These are phyloP conservation scores for Cacoxenus indagator DNA, from an alignment of 2,888 invertebrate species.

Conservation along the genomic window DNA sequence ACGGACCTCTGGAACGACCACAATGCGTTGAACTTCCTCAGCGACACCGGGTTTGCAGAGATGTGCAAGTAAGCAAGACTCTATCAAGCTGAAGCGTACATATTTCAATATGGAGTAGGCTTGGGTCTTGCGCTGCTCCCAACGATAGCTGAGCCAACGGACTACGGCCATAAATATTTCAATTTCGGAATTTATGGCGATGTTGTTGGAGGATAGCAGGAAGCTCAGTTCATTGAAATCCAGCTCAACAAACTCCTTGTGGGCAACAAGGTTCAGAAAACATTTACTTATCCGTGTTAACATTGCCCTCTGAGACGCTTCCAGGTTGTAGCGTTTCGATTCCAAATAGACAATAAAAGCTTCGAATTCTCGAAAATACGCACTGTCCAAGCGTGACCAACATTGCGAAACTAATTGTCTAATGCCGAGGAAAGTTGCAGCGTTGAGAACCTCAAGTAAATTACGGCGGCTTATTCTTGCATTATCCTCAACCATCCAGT, in stretches of 20 bases:
- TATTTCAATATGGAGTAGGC: constrained; percentile 78
- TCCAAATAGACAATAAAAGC: constrained; percentile 79
- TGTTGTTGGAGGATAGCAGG: constrained; percentile 80
- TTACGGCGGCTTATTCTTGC: constrained; percentile 79
- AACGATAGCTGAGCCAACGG: constrained; percentile 82
- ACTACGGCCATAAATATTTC: constrained; percentile 82
- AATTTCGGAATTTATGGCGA: constrained; percentile 80
- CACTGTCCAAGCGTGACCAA: constrained; percentile 81
- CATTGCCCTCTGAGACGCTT: too few species aligned
- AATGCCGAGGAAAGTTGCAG: constrained; percentile 79
- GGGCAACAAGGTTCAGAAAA: too few species aligned
- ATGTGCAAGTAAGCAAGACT: constrained; percentile 85
- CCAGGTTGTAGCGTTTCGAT: constrained; percentile 72
- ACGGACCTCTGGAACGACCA: constrained; percentile 78
- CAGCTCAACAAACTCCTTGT: constrained; percentile 80
- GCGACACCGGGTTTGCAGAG: constrained; percentile 79
- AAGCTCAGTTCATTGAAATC: constrained; percentile 77
- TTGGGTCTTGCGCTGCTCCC: constrained; percentile 75
- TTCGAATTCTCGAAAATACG: constrained; percentile 81
- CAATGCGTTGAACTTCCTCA: constrained; percentile 79
- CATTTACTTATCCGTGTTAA: too few species aligned
- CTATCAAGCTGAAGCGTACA: constrained; percentile 83
- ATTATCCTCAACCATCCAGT: constrained; percentile 85
- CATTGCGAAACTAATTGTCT: constrained; percentile 82
- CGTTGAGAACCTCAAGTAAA: constrained; percentile 80